Conservation (phyloP, 2,888 invertebrate species). For the Hedychridium roseum region DNA sequence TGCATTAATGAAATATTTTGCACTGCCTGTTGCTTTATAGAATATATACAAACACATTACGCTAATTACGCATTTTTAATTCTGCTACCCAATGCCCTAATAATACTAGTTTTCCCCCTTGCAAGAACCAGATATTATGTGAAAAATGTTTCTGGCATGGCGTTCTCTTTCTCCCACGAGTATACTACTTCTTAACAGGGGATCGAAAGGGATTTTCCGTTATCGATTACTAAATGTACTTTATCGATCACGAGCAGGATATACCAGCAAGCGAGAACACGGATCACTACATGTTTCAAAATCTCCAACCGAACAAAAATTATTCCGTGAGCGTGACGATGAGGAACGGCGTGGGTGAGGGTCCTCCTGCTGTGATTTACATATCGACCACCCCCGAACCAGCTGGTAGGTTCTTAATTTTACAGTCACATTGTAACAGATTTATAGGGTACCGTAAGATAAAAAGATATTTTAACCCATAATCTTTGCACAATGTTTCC, state of each 20-base stretch:
- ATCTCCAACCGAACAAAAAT: constrained; percentile 74
- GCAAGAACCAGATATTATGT: constrained; percentile 47
- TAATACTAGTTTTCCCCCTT: constrained; percentile 30
- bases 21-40: no score
- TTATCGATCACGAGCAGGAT: constrained; percentile 67
- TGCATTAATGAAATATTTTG: constrained; percentile 1
- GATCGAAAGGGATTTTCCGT: constrained; percentile 11
- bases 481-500: constrained; percentile 36
- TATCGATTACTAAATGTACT: background rate
- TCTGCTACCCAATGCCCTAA: background rate
- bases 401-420: constrained; percentile 66
- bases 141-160: constrained; percentile 56
- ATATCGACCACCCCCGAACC: constrained; percentile 76
- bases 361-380: constrained; percentile 73
- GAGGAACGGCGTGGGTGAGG: constrained; percentile 82
- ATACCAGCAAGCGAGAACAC: constrained; percentile 75
- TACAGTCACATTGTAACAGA: background rate
- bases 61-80: constrained; percentile 8
- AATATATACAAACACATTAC: no score
- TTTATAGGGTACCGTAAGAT: background rate
- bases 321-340: constrained; percentile 83
- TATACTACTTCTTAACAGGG: constrained; percentile 20
- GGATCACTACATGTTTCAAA: constrained; percentile 78
- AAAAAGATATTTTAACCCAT: no score
- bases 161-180: constrained; percentile 45